Percentiles rank a stretch among this genome's conserved stretches.
Conservation (phyloP, 2,113 vertebrate species). For the Peromyscus maniculatus region DNA sequence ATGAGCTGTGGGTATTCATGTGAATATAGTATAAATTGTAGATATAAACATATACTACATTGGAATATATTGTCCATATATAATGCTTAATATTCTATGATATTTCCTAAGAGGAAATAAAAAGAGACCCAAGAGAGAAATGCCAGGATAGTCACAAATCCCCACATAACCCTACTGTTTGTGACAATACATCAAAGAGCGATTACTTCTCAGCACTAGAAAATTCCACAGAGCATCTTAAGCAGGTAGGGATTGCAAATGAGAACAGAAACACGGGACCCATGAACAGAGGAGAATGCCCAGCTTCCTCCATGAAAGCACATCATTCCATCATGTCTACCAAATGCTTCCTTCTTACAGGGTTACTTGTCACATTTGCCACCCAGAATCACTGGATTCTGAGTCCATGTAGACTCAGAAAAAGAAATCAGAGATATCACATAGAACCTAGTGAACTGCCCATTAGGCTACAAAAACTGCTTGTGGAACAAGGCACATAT, state of each 20-base stretch:
- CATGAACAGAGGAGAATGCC: neutral
- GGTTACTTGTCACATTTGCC: neutral
- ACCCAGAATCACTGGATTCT: neutral
- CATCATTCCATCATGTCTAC: neutral
- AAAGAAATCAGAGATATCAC: neutral
- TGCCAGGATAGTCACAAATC: neutral
- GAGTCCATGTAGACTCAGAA: neutral
- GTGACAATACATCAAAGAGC: neutral
- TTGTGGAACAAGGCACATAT: neutral
- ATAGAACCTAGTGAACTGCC: neutral
- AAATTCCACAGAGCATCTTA: constrained; percentile 3
- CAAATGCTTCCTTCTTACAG: neutral
- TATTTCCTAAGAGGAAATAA: neutral
- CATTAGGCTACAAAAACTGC: neutral
- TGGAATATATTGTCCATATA: neutral
- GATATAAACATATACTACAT: neutral
- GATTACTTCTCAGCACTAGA: neutral
- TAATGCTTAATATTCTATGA: neutral
- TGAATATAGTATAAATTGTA: neutral
- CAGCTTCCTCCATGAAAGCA: neutral
- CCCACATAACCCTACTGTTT: neutral
- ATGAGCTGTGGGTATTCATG: neutral
- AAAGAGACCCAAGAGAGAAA: neutral
- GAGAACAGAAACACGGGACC: neutral
- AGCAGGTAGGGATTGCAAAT: neutral